A percentile compares a stretch with the other conserved stretches of the same genome.
Conservation (phyloP, 2,888 invertebrate genomes). For the Dromius quadrimaculatus region DNA sequence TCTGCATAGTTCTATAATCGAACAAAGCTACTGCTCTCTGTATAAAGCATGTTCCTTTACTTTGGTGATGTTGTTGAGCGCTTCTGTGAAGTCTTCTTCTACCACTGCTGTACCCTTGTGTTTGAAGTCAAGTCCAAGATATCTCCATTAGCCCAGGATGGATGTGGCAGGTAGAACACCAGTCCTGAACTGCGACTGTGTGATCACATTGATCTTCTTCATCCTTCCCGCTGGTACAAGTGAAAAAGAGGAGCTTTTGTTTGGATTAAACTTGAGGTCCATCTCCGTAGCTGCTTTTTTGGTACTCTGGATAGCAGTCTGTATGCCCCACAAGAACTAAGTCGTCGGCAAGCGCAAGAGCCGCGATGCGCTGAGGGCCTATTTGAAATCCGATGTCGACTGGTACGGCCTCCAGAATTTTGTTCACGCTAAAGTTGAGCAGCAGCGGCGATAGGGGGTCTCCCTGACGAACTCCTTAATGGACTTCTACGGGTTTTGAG, state of each 20-base stretch:
- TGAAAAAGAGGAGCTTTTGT: background rate
- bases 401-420: too few species aligned
- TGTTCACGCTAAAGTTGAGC: too few species aligned
- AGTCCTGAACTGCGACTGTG: too few species aligned
- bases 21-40: too few species aligned
- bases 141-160: background rate
- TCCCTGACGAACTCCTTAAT: too few species aligned
- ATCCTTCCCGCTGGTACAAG: background rate
- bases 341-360: too few species aligned
- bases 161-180: background rate
- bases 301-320: conserved; percentile 53
- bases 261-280: background rate
- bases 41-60: too few species aligned
- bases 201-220: background rate
- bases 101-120: background rate
- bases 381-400: too few species aligned
- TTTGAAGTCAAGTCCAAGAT: background rate
- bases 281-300: background rate
- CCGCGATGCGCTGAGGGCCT: too few species aligned
- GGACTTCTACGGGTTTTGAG: background rate
- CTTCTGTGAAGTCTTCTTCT: background rate
- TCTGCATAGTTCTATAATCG: too few species aligned
- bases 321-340: conserved; percentile 57
- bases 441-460: too few species aligned
- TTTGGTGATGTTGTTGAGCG: conserved; percentile 55